Percentiles rank a stretch among this genome's conserved stretches.
Conservation (phyloP, 2,888 invertebrate genomes). For the Drosophila glabriapex region DNA sequence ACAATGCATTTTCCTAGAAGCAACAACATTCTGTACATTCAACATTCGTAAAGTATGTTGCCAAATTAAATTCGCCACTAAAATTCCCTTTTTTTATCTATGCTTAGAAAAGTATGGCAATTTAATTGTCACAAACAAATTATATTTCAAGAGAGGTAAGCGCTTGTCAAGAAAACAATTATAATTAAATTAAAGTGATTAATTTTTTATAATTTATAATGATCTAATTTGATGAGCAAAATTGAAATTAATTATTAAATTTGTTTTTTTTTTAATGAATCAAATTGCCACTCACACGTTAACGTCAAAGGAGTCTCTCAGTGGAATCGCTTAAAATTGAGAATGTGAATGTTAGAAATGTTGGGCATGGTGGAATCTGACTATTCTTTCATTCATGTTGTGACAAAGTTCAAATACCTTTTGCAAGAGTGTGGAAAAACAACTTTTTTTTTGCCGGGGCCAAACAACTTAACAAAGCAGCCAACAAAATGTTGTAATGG, state of each 20-base stretch:
- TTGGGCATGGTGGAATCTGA: background rate
- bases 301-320: background rate
- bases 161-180: background rate
- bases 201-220: background rate
- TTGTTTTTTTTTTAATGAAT: fast-evolving
- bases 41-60: background rate
- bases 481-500: constrained; percentile 79
- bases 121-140: background rate
- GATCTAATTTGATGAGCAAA: background rate
- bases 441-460: constrained; percentile 37
- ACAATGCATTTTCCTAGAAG: fast-evolving
- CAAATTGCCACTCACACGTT: background rate
- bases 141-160: background rate
- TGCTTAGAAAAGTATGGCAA: background rate
- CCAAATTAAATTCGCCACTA: background rate
- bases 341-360: background rate
- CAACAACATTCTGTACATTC: background rate
- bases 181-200: background rate
- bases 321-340: background rate
- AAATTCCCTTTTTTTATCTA: background rate
- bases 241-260: background rate
- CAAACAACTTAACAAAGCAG: constrained; percentile 67
- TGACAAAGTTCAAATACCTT: background rate
- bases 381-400: background rate
- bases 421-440: background rate